Base-by-base conservation (phyloP, 2,797 vertebrate species). In the Heterohyrax brucei region DNA sequence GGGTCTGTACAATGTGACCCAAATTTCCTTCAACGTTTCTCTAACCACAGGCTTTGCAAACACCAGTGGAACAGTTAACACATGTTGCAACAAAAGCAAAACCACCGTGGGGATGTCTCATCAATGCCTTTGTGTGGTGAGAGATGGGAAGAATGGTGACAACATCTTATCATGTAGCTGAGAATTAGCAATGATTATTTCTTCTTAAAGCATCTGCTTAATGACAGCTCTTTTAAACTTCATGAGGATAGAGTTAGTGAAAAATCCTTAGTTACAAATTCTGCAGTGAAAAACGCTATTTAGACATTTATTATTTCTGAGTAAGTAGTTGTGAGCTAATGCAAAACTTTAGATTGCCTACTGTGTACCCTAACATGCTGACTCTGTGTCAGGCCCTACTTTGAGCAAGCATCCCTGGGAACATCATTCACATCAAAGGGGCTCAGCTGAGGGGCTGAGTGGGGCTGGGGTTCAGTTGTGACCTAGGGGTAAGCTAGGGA, bases 201-300 rank as follows among this genome's bases (percentile, higher is more conserved):
- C 73, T 96, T 93, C 92, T 79, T 91, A 75, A 92, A 88, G 78
- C 93, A 95, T 90, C 93, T 97, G 85, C 85, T 92, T 95, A 94
- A 92, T 97, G 85, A 92, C 46, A 81, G 73, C 46, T 90, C 48
- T 88, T 92, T 76, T 70, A 89, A 94, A 95, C 73, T 61, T 77
- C 62, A n/a, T 84, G 56, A 66, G 84, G 66, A 85, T 76, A 78
- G 73, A 88, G n/a, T 93, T 61, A 59, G 66, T 89, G 77, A 87
- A 89, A 88, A 93, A 53, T 73, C 44, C 5, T 64, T 62, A 83
- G 46, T 92, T 91, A 75, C 78, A 89, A 89, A 92, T 96, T 30
- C 70, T 95, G 39, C n/a, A 56, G n/a, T 81, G 91, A 87, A 91
- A 61, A 50, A 24, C 78, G 93, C 64, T 26, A 76, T 87, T 94